Evolutionary conservation across 2,113 vertebrate genomes (phyloP).

Genomic region (Oryzias woworae): DNA sequence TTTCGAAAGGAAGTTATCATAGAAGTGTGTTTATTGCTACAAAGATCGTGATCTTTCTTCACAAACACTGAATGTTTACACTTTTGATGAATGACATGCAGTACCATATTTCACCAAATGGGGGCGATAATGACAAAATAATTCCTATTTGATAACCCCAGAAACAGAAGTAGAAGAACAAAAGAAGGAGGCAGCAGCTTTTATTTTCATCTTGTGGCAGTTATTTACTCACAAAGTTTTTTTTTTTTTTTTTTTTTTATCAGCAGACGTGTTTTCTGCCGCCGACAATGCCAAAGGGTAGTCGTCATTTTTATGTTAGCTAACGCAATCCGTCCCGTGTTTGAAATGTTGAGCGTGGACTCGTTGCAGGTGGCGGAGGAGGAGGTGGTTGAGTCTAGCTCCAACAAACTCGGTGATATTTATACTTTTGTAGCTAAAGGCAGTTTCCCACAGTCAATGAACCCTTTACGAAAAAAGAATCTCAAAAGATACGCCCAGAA

Average conservation of each 20-base stretch:
- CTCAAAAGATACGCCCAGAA: slow-evolving; percentile 87
- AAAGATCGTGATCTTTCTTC: too few relatives aligned
- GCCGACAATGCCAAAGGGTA: slow-evolving; percentile 4
- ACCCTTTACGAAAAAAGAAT: slow-evolving; percentile 86
- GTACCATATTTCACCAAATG: neutral
- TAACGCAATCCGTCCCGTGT: neutral
- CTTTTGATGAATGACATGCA: neutral
- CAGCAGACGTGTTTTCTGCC: neutral
- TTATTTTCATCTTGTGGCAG: neutral
- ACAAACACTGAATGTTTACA: too few relatives aligned
- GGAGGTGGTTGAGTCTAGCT: slow-evolving; percentile 84
- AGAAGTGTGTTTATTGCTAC: too few relatives aligned
- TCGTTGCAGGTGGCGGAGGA: slow-evolving; percentile 84
- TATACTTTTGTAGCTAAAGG: slow-evolving; percentile 86
- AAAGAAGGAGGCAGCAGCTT: neutral
- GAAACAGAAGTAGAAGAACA: slow-evolving; percentile 10
- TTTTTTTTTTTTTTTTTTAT: neutral
- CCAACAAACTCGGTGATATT: slow-evolving; percentile 82
- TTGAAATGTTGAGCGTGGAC: slow-evolving; percentile 78
- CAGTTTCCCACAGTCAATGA: slow-evolving; percentile 83
- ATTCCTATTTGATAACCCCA: rapidly evolving
- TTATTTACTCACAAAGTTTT: neutral
- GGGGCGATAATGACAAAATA: slow-evolving; percentile 5
- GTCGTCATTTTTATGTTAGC: neutral
- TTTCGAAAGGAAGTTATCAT: too few relatives aligned